Conservation (phyloP, 2,888 invertebrate species). For the Epirrhoe tristata region DNA sequence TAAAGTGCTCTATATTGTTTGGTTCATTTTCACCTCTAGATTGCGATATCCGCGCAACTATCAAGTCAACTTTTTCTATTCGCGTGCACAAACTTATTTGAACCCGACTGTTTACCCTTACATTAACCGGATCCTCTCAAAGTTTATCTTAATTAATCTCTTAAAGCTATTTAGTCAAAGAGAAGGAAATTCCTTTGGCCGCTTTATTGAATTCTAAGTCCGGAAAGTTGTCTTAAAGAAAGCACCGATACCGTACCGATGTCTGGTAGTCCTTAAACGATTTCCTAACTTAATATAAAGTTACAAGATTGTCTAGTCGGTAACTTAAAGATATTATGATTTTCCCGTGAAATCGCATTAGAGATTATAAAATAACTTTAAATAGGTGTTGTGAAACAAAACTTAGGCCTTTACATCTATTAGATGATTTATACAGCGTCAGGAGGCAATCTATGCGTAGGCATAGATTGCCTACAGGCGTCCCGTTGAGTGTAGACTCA, state of each 20-base stretch:
- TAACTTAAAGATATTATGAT: constrained; percentile 56
- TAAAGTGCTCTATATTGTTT: constrained; percentile 5
- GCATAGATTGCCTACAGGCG: too few relatives aligned
- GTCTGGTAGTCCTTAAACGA: constrained; percentile 73
- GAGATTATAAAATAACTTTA: constrained; percentile 19
- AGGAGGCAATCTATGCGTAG: too few relatives aligned
- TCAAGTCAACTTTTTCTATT: constrained; percentile 16
- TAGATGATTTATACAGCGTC: too few relatives aligned
- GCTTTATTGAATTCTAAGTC: constrained; percentile 81
- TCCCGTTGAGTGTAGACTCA: too few relatives aligned
- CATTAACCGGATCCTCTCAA: constrained; percentile 66
- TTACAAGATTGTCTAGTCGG: constrained; percentile 68
- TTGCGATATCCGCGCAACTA: constrained; percentile 10
- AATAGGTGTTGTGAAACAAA: too few relatives aligned
- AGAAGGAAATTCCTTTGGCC: constrained; percentile 76
- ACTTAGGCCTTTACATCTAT: too few relatives aligned
- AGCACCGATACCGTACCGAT: constrained; percentile 77
- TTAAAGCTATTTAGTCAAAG: constrained; percentile 81
- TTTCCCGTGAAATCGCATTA: constrained; percentile 45
- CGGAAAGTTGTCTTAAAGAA: constrained; percentile 77
- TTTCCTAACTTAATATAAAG: constrained; percentile 75
- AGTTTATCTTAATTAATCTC: constrained; percentile 81
- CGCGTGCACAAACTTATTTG: constrained; percentile 50
- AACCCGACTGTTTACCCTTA: constrained; percentile 64
- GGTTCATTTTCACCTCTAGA: constrained; percentile 10